Conservation (phyloP, 2,888 invertebrate genomes). For the Netelia inedita region DNA sequence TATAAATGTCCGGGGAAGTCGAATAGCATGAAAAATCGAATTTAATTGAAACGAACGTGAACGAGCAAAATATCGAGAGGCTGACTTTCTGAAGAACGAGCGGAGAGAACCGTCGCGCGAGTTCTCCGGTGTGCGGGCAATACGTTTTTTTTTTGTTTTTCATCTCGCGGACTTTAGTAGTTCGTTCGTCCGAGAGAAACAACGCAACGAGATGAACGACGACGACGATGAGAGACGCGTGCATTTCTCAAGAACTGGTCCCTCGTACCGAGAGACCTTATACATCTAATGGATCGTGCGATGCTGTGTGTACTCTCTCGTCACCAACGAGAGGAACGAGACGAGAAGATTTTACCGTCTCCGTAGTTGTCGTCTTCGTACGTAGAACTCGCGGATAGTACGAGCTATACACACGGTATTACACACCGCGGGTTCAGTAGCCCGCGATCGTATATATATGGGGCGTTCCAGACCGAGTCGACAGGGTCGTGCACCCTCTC, state of each 20-base stretch:
- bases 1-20: slow-evolving; percentile 53
- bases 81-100: neutral
- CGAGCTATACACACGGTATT: slow-evolving; percentile 70
- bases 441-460: slow-evolving; percentile 50
- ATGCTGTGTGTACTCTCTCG: slow-evolving; percentile 48
- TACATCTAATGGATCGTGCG: slow-evolving; percentile 63
- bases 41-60: slow-evolving; percentile 53
- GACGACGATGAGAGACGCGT: slow-evolving; percentile 58
- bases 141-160: slow-evolving; percentile 34
- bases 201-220: slow-evolving; percentile 61
- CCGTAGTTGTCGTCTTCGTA: slow-evolving; percentile 45
- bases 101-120: slow-evolving; percentile 4
- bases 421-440: slow-evolving; percentile 70
- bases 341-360: slow-evolving; percentile 56
- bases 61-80: slow-evolving; percentile 12
- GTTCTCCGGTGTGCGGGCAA: slow-evolving; percentile 12
- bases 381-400: slow-evolving; percentile 56
- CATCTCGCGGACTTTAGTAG: neutral
- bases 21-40: slow-evolving; percentile 51
- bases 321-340: slow-evolving; percentile 57
- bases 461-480: neutral
- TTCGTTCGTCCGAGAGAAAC: slow-evolving; percentile 61
- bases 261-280: slow-evolving; percentile 51
- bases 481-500: neutral
- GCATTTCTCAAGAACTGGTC: slow-evolving; percentile 77